Evolutionary conservation across 2,888 invertebrate species (phyloP).

Genomic region (Drosophila maculinotata): DNA sequence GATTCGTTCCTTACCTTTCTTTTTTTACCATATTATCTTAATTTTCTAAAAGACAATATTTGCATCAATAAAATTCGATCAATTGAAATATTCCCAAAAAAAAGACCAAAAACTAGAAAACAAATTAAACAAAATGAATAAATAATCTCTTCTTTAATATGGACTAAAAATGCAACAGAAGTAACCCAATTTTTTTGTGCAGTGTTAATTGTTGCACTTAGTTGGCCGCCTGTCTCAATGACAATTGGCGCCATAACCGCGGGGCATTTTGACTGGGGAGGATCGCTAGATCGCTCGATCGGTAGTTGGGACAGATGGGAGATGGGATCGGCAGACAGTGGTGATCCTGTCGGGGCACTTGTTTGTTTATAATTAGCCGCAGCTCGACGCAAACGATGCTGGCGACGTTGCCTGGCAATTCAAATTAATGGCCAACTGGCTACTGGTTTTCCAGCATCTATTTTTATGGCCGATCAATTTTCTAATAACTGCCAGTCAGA

Average conservation of each 20-base stretch:
- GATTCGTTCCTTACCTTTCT: too few species aligned
- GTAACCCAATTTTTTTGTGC: slow-evolving; percentile 6
- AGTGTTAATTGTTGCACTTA: slow-evolving; percentile 28
- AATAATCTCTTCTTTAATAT: too few species aligned
- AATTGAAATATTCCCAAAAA: too few species aligned
- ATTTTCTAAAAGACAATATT: too few species aligned
- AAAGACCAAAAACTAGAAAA: too few species aligned
- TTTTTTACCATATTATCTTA: too few species aligned
- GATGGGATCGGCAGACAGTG: slow-evolving; percentile 8
- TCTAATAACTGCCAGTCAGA: slow-evolving; percentile 50
- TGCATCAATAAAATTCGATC: too few species aligned
- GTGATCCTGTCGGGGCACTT: slow-evolving; percentile 59
- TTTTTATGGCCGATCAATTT: slow-evolving; percentile 76
- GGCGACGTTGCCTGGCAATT: slow-evolving; percentile 57
- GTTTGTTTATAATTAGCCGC: slow-evolving; percentile 78
- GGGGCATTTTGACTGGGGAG: slow-evolving; percentile 52
- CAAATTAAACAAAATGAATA: too few species aligned
- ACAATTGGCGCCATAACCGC: slow-evolving; percentile 77
- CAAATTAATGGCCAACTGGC: slow-evolving; percentile 70
- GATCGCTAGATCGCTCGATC: slow-evolving; percentile 19
- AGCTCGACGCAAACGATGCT: slow-evolving; percentile 36
- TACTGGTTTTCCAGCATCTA: slow-evolving; percentile 70
- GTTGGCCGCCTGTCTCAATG: slow-evolving; percentile 61
- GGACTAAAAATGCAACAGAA: too few species aligned
- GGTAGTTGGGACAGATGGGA: neutral